Percentiles rank a stretch among this genome's conserved stretches.
phyloP scores from a whole-genome alignment of 2,113 vertebrate genomes.

The Indri indri region DNA sequence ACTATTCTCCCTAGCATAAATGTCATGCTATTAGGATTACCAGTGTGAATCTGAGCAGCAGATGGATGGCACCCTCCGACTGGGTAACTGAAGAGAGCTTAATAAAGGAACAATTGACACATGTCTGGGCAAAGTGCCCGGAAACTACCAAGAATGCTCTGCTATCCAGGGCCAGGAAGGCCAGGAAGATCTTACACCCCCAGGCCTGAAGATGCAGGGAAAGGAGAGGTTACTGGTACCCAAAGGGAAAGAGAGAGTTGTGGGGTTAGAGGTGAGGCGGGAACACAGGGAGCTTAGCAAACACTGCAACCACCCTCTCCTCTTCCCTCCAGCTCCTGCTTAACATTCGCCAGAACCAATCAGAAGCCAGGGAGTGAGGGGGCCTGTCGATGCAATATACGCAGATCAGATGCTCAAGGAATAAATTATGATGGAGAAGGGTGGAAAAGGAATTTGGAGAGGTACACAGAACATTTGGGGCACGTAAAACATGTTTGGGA shows the following conservation, averaged over 20 bases:
- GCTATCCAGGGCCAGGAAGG: not conserved
- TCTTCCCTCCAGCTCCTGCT: not conserved
- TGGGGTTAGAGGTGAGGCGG: not conserved
- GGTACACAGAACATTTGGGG: not conserved
- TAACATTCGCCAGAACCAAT: not conserved
- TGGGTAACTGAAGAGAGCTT: not conserved
- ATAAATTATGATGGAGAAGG: not conserved
- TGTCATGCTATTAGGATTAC: not conserved
- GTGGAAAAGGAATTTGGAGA: not conserved
- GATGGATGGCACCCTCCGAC: not conserved
- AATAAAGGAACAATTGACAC: slow-evolving; percentile 14
- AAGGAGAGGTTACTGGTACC: not conserved
- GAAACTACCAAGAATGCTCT: not conserved
- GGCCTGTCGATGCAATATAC: not conserved
- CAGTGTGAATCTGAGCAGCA: not conserved
- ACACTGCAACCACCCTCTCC: not conserved
- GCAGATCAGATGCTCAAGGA: not conserved
- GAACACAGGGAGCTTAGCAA: not conserved
- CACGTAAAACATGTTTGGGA: not conserved
- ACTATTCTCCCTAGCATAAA: not conserved
- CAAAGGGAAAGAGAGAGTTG: not conserved
- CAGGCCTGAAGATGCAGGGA: not conserved
- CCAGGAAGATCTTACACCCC: not conserved
- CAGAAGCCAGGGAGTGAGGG: not conserved
- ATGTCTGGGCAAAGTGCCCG: not conserved